Evolutionary conservation across 2,113 vertebrate genomes (phyloP).

Genomic region (rat (Rattus norvegicus)): GRCr8 NC_086037.1:59646501-59647000

Average conservation of each 20-base stretch:
- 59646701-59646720: background rate
- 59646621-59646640: too few relatives aligned
- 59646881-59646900: background rate
- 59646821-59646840: accelerated
- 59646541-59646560: background rate
- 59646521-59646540: background rate
- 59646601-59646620: background rate
- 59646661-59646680: background rate
- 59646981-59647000: background rate
- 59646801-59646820: background rate
- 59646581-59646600: background rate
- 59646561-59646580: background rate
- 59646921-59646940: background rate
- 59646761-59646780: too few relatives aligned
- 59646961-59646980: background rate
- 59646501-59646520: background rate
- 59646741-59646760: too few relatives aligned
- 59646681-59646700: background rate
- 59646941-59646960: background rate
- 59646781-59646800: background rate
- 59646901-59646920: background rate
- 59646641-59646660: background rate
- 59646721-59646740: background rate
- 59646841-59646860: background rate
- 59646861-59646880: background rate